A percentile compares a stretch with the other conserved stretches of the same genome.
phyloP scores from a whole-genome alignment of 1,140 invertebrate genomes.

The Popillia japonica region DNA sequence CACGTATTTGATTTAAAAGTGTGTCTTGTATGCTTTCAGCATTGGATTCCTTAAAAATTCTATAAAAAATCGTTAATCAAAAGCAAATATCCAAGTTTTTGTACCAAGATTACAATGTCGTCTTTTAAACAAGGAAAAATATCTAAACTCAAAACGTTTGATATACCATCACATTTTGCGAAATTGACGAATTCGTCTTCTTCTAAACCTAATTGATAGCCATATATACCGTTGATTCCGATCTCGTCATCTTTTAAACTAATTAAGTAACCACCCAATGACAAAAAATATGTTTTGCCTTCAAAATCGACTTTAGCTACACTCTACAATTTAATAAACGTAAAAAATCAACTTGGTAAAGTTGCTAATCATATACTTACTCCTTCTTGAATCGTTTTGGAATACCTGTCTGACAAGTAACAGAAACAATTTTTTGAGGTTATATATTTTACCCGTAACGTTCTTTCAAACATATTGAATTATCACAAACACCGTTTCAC shows the following conservation, averaged over 20 bases:
- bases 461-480: conserved; percentile 53
- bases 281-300: conserved; percentile 52
- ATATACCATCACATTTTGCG: conserved; percentile 46
- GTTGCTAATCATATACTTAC: conserved; percentile 46
- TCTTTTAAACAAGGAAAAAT: conserved; percentile 50
- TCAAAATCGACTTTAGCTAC: conserved; percentile 49
- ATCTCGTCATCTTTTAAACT: conserved; percentile 51
- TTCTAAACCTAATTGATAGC: conserved; percentile 51
- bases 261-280: conserved; percentile 44
- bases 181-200: conserved; percentile 51
- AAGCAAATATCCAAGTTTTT: conserved; percentile 36
- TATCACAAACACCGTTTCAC: neutral
- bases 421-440: conserved; percentile 55
- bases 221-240: conserved; percentile 54
- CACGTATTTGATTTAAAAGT: conserved; percentile 65
- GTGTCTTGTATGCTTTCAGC: conserved; percentile 63
- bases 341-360: neutral
- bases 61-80: neutral
- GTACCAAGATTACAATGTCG: conserved; percentile 57
- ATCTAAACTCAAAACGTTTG: conserved; percentile 51
- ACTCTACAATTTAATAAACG: conserved; percentile 47
- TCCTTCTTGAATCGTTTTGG: conserved; percentile 39
- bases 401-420: conserved; percentile 47
- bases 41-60: conserved; percentile 63
- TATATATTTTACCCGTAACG: conserved; percentile 55